These are phyloP conservation scores for Dolichomitus sp. DNA, from an alignment of 2,888 invertebrate genomes.

Conservation along the genomic window DNA sequence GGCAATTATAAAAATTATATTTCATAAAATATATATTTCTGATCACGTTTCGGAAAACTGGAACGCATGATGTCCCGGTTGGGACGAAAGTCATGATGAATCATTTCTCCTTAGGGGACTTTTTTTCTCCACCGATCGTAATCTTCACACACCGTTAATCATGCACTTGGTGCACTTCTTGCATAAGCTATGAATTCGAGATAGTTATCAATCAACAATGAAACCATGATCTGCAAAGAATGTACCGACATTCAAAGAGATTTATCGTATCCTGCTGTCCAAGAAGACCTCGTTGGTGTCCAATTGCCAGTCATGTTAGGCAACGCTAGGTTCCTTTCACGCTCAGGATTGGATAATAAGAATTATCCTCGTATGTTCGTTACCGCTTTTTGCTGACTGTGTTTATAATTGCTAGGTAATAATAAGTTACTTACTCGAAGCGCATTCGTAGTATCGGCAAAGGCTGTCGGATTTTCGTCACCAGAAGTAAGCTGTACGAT, in stretches of 20 bases:
- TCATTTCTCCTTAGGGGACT: too few relatives aligned
- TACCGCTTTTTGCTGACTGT: not conserved
- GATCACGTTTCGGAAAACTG: not conserved
- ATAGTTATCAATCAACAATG: not conserved
- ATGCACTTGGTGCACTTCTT: not conserved
- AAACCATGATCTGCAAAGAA: not conserved
- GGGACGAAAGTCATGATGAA: not conserved
- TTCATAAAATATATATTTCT: too few relatives aligned
- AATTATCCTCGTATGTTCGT: not conserved
- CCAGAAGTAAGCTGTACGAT: not conserved
- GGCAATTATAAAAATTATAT: too few relatives aligned
- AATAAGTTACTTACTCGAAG: not conserved
- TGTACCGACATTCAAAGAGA: not conserved
- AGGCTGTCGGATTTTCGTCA: constrained; percentile 4
- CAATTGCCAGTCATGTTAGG: not conserved
- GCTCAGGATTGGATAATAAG: not conserved
- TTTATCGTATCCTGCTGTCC: not conserved
- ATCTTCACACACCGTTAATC: too few relatives aligned
- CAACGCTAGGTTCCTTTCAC: not conserved
- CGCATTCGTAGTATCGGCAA: constrained; percentile 18
- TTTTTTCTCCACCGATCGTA: too few relatives aligned
- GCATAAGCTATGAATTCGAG: not conserved
- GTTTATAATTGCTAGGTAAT: not conserved
- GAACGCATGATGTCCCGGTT: not conserved
- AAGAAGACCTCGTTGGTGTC: not conserved